Base-by-base conservation (phyloP, 2,888 invertebrate species). In the Ornithoptera alexandrae region DNA sequence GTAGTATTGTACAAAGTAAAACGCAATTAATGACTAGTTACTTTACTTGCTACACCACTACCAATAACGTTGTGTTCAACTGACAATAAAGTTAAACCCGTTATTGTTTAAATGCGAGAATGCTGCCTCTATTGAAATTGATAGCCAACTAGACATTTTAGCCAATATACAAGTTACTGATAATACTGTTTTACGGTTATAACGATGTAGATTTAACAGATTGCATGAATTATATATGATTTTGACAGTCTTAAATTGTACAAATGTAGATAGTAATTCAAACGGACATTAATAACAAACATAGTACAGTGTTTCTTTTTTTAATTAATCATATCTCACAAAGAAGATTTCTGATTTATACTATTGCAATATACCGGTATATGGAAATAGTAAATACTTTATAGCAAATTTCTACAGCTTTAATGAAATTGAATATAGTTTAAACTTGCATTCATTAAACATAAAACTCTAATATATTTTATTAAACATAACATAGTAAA, bases 21-120 rank as follows among this genome's bases (percentile, higher is more conserved):
- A 39, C 64, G 50, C 60, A 65, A 60, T 68, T 65, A 64, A 64
- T 68, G 65, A 42, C 39, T 20, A 42, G 65, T 65, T 61, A 65
- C 30, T 65, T 58, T 50, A 65, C 65, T 65, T 61, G 46, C 57
- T 61, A 22, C 64, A 61, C 61, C 61, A 36, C 36, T 60, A 56
- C 61, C 53, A 65, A 57, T 65, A 69, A 69, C 46, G 56, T 56
- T 22, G n/a, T n/a, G 39, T 64, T 53, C 8, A 10, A 69, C 39
- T 53, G 58, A 69, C 69, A 62, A 69, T 58, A 69, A 30, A 66
- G 57, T 69, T 58, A 69, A 69, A 53, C 36, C 57, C 65, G 62
- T 62, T 65, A 65, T 65, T 53, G 69, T 66, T 69, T 66, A 18
- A 69, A 65, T 36, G 62, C 69, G 65, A 65, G 65, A 69, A 69